Evolutionary conservation across 2,888 invertebrate species (phyloP), one percentile per base, ranked within the genome.

Genomic region (Hemicrepidius hirtus): DNA sequence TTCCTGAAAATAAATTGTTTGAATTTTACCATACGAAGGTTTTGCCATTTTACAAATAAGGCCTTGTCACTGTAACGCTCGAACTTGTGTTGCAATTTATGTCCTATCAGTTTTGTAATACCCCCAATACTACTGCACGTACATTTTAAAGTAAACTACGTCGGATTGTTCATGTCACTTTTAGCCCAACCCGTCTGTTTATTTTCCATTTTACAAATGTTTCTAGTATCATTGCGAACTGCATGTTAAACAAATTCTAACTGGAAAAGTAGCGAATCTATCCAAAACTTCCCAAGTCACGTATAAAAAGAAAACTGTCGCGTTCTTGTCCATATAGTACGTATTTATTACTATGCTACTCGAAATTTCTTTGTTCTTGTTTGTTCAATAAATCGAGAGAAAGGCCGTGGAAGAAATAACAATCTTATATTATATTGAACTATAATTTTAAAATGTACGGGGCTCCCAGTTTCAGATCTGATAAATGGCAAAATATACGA

Each of bases 391-490:
- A 57, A 57, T 57, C 57, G 12, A 18, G 4, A 0, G 9, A 16
- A 57, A 37, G 35, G 37, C 35, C 20, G 57, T 37, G 28, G 18
- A 37, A 5, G 35, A 57, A 57, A 57, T 57, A 57, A 57, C 37
- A 57, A 16, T 24, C 57, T 37, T 57, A 18, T 37, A 57, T 57
- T 37, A 57, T 57, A 57, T 37, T 37, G 35, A 57, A 32, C 57
- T 10, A 57, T 57, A 57, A 37, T 57, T 57, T 57, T 57, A 57
- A 57, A 57, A 24, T 20, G 37, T 57, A 37, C 37, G 37, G 37
- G 12, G 24, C n/a, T 57, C 49, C 32, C 57, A 20, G 57, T 24
- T 57, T 57, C 18, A 18, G 20, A 3, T 57, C 37, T 57, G 57
- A 57, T 57, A 35, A 37, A 57, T 57, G 57, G 16, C 9, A 18